A percentile compares a stretch with the other conserved stretches of the same genome.
Evolutionary conservation across 2,888 invertebrate genomes (phyloP).

Genomic region (Caradrina kadenii): DNA sequence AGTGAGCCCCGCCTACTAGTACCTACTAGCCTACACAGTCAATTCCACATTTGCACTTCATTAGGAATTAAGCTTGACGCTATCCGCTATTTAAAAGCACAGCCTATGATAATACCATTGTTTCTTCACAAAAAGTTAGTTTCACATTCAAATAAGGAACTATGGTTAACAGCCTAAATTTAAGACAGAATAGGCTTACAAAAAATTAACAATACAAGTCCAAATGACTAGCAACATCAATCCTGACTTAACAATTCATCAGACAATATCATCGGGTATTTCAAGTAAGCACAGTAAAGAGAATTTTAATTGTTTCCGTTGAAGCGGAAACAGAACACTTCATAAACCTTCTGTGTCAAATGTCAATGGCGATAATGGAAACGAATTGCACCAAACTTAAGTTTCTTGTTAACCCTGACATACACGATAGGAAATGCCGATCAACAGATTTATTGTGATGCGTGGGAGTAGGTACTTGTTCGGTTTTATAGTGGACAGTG

Average conservation of each 20-base stretch:
- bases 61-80: too few species aligned
- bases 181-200: neutral
- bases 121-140: too few species aligned
- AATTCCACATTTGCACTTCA: too few species aligned
- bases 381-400: conserved; percentile 35
- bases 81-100: too few species aligned
- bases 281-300: conserved; percentile 25
- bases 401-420: conserved; percentile 61
- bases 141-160: too few species aligned
- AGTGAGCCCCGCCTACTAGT: too few species aligned
- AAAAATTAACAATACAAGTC: neutral
- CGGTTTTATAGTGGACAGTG: neutral
- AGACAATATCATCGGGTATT: conserved; percentile 1
- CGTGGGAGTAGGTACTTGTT: conserved; percentile 1
- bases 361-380: conserved; percentile 63
- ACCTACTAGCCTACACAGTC: too few species aligned
- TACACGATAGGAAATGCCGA: conserved; percentile 48
- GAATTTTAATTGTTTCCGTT: conserved; percentile 25
- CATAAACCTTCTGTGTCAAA: conserved; percentile 59
- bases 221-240: neutral
- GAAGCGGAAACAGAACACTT: conserved; percentile 49
- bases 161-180: too few species aligned
- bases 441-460: conserved; percentile 36
- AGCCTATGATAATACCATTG: too few species aligned
- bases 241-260: conserved; percentile 5